Evolutionary conservation across 2,113 vertebrate genomes (phyloP), one percentile per base, ranked within the genome.

Genomic region (Promerops cafer): DNA sequence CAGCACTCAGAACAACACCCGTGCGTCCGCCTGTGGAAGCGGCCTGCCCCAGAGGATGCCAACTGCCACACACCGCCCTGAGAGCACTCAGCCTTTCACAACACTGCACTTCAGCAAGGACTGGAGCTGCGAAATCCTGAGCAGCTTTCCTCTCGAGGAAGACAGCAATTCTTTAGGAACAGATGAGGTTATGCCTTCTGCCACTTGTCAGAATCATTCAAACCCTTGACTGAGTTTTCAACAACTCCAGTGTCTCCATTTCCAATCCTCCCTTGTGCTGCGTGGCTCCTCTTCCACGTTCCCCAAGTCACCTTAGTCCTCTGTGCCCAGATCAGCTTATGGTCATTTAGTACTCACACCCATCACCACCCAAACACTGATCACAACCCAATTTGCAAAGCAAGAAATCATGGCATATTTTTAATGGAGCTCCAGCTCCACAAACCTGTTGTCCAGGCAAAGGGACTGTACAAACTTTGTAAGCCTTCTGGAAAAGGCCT

Each of bases 1-100:
- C 27, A 30, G 56, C 42, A 33, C 26, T 10, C 1, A 7, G 28
- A 53, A 79, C 23, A 49, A 63, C 81, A n/a, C 16, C 52, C 0
- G 0, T 15, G 39, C 1, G 23, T 10, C 45, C 1, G 4, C 10
- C 14, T 2, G 1, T 6, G 56, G n/a, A 11, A 15, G 3, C 0
- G 30, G 24, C 11, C 18, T 26, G 69, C 21, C 69, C 24, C 0
- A 44, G 37, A 42, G 47, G 61, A 33, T 44, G 79, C 75, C 82
- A 31, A 6, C 1, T 20, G 42, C 68, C 35, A 50, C 4, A 37
- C 0, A 1, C 40, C 19, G 66, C 47, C 56, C 71, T 12, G 17
- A 39, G 44, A 31, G 50, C 0, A 4, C 28, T 40, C 74, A 23
- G 61, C 50, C 70, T 64, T 19, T 44, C 40, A 37, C 72, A 59